These are phyloP conservation scores for Rhyacichthys aspro DNA, from an alignment of 2,797 vertebrate species.

Conservation along the genomic window DNA sequence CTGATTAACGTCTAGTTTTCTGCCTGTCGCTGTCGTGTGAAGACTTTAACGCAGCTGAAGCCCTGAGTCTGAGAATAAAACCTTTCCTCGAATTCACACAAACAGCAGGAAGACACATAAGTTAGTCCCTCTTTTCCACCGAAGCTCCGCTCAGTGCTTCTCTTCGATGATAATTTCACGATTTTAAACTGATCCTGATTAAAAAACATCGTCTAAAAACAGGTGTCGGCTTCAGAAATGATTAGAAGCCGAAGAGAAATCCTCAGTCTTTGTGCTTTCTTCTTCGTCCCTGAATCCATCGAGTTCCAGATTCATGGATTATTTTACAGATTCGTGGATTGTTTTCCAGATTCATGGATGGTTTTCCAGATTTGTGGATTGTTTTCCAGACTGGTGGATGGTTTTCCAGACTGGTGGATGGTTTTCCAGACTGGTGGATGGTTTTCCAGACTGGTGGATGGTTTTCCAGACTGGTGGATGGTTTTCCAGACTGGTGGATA, in stretches of 20 bases:
- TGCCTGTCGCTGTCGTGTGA: conserved; percentile 26
- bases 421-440: conserved; percentile 2
- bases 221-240: conserved; percentile 12
- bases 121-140: background rate
- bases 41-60: conserved; percentile 29
- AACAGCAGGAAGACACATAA: conserved; percentile 47
- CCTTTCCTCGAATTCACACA: conserved; percentile 25
- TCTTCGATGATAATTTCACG: background rate
- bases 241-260: conserved; percentile 18
- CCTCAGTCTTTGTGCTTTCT: conserved; percentile 10
- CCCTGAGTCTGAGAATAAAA: conserved; percentile 59
- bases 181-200: background rate
- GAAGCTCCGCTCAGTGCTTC: conserved; percentile 1
- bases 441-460: background rate
- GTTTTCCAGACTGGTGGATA: background rate
- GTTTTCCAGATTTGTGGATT: background rate
- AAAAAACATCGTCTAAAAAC: background rate
- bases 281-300: conserved; percentile 10
- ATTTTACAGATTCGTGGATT: background rate
- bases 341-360: background rate
- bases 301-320: background rate
- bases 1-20: background rate
- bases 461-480: conserved; percentile 2
- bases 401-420: too few relatives aligned
- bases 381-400: background rate